Base-by-base conservation (phyloP, 2,888 invertebrate genomes). In the Hedya salicella region DNA sequence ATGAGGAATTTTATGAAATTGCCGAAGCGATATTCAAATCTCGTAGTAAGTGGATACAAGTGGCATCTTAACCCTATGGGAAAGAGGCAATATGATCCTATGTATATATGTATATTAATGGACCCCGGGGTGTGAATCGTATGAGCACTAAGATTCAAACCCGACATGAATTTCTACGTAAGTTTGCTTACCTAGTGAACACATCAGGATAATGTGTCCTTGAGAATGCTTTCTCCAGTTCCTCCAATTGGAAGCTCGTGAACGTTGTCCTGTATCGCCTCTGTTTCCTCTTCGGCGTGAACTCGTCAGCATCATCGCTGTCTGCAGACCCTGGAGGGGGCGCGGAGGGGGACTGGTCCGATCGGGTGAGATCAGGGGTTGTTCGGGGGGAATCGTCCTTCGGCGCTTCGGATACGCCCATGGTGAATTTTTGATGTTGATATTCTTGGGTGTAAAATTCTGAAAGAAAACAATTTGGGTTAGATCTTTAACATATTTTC, bases 201-300 rank as follows among this genome's bases (percentile, higher is more conserved):
- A 99, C 98, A 88, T 99, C 99, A 39, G 99, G 99, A 86, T 99
- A 99, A 87, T 99, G 99, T 13, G 99, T 99, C 82, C 98, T 96
- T 1, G 98, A 96, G 91, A 99, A 99, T 0, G 98, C 98, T 83
- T 98, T 98, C 89, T 99, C 98, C 76, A 99, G 88, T 86, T 99
- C 98, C 85, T 99, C 98, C 73, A 99, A 93, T 87, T 99, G 97
- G 81, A 97, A 98, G 80, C 97, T 97, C 50, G 98, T 98, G 88
- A 98, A 98, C 32, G 98, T 98, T n/a, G 98, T 98, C 71, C 98
- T 93, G 84, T 98, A 98, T 50, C 98, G 92, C 8, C 98, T 93
- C 83, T 98, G 98, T 82, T 98, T 98, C 72, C 98, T 93, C 87
- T 98, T 98, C 0, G 97, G 97, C 0, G 96, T 93, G 81, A 96